phyloP scores from a whole-genome alignment of 2,113 vertebrate species.

The Misgurnus mizolepis region DNA sequence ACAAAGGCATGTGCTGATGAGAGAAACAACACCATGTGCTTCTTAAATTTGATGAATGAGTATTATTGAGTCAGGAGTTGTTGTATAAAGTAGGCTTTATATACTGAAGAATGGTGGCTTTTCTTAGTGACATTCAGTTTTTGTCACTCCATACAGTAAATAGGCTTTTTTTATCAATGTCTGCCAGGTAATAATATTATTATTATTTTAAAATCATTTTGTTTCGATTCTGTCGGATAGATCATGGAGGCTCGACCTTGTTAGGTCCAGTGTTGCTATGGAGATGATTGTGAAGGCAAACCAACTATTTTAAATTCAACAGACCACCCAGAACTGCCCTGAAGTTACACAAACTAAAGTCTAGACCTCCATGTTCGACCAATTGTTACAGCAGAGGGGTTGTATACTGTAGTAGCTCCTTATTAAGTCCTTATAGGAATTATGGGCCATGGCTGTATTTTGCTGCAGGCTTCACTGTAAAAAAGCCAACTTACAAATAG shows the following conservation, averaged over 20 bases:
- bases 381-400: too few species aligned
- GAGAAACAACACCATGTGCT: conserved; percentile 8
- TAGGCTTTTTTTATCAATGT: not conserved
- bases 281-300: conserved; percentile 6
- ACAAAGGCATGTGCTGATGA: conserved; percentile 33
- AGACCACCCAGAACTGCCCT: not conserved
- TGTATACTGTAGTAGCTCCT: too few species aligned
- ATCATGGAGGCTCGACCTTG: conserved; percentile 14
- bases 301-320: conserved; percentile 1
- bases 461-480: not conserved
- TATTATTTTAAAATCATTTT: not conserved
- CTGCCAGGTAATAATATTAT: not conserved
- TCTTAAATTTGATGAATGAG: conserved; percentile 28
- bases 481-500: not conserved
- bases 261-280: conserved; percentile 35
- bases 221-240: not conserved
- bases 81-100: conserved; percentile 18
- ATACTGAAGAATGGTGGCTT: not conserved
- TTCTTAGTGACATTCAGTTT: not conserved
- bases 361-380: too few species aligned
- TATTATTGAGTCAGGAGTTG: conserved; percentile 29
- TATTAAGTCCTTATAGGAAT: too few species aligned
- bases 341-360: too few species aligned
- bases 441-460: not conserved
- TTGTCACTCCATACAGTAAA: conserved; percentile 7